Percentiles rank a stretch among this genome's conserved stretches.
These are phyloP conservation scores for Atlantisia rogersi DNA, from an alignment of 2,113 vertebrate genomes.

Conservation along the genomic window DNA sequence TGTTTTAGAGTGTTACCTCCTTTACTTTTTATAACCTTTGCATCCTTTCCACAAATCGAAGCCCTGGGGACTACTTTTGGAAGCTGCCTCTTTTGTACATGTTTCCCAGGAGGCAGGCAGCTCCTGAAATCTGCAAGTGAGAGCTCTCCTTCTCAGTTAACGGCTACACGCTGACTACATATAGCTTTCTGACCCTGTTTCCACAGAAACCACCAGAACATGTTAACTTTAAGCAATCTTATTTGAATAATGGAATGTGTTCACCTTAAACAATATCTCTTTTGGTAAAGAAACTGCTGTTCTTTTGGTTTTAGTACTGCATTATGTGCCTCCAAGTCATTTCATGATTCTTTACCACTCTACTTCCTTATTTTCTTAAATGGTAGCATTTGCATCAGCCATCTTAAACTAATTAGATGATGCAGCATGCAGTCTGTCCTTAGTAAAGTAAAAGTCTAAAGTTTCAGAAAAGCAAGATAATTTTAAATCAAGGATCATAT, in stretches of 20 bases:
- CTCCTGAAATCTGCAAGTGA: conserved; percentile 27
- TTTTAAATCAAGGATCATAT: neutral
- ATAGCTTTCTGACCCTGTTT: conserved; percentile 60
- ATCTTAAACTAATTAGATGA: neutral
- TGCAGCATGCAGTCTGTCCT: neutral
- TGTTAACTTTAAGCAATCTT: conserved; percentile 8
- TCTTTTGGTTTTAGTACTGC: conserved; percentile 11
- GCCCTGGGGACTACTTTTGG: neutral
- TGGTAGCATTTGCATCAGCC: neutral
- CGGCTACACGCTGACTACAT: neutral
- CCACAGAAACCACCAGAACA: conserved; percentile 54
- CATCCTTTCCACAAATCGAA: neutral
- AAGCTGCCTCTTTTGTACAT: neutral
- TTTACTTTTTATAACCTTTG: neutral
- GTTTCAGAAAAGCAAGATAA: neutral
- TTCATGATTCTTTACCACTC: neutral
- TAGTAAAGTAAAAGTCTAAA: neutral
- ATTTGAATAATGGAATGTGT: conserved; percentile 51
- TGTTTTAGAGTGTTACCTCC: neutral
- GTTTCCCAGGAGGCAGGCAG: conserved; percentile 37
- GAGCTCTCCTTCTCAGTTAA: conserved; percentile 12
- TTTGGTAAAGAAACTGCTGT: conserved; percentile 11
- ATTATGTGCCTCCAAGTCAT: neutral
- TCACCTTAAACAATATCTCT: conserved; percentile 23
- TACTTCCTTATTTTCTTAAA: neutral